Evolutionary conservation across 2,113 vertebrate species (phyloP), one percentile per base, ranked within the genome.

Genomic region (Gnathonemus longibarbis): DNA sequence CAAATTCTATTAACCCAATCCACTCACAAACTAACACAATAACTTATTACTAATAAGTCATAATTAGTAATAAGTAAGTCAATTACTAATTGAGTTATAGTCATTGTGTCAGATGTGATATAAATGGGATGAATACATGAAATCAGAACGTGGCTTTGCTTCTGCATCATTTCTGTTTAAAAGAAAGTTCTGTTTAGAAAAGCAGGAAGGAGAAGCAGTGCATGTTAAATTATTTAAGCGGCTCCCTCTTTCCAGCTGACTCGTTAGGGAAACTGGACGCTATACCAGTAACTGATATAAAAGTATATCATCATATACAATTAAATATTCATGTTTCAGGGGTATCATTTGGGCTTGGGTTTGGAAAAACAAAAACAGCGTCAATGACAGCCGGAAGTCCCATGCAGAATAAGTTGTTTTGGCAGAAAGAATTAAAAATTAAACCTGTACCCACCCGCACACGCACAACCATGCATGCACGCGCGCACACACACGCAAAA

Each of bases 251-350:
- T 74, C 27, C 24, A 74, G 42, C 7, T 17, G n/a, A 89, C 42
- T 74, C 45, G 42, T 89, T 74, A 74, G 88, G 58, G 46, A 49
- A 48, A 77, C 5, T 74, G 62, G 58, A 49, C 11, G 21, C n/a
- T 74, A 89, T 74, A 74, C 11, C 62, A 49, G 62, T 89, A 70
- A 89, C 45, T 74, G 58, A 74, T 49, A 74, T 88, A 88, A 58
- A 70, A 74, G 45, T 49, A 70, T 70, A 49, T 74, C 52, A 88
- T 11, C n/a, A 88, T 89, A 56, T 39, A 35, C 42, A 49, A 48
- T 89, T 48, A 89, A 89, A 46, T 74, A 74, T 89, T 49, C 13
- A 74, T 31, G 42, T 27, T 74, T 13, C 10, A 21, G 13, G 35
- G 27, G n/a, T 62, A 24, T 17, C 45, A 74, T 31, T 89, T 49